phyloP scores from a whole-genome alignment of 2,888 invertebrate genomes.

The Prosapia bicincta region DNA sequence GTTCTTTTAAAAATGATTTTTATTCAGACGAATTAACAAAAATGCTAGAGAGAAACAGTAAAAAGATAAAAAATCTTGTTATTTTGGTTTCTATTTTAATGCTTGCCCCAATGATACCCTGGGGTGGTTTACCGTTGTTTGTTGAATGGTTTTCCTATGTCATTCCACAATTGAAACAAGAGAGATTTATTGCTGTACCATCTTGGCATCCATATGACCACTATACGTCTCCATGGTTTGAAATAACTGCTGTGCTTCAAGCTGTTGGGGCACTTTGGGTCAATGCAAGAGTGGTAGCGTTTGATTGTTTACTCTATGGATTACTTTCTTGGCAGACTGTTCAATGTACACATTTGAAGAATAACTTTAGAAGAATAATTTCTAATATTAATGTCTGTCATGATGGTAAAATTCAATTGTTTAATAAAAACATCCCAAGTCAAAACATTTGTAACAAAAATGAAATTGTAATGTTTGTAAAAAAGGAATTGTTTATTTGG shows the following conservation, averaged over 20 bases:
- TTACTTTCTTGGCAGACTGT: slow-evolving; percentile 6
- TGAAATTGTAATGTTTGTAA: neutral
- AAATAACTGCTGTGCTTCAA: slow-evolving; percentile 7
- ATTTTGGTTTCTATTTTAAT: slow-evolving; percentile 4
- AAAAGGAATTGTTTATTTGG: neutral
- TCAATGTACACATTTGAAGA: neutral
- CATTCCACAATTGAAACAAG: neutral
- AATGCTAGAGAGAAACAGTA: neutral
- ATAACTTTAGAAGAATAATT: neutral
- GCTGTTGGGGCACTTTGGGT: neutral
- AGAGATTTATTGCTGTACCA: slow-evolving; percentile 14
- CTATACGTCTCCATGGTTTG: neutral
- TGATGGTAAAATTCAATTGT: neutral
- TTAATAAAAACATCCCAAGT: no score
- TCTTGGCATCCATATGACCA: slow-evolving; percentile 10
- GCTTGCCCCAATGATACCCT: slow-evolving; percentile 16
- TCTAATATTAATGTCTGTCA: neutral
- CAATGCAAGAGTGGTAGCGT: slow-evolving; percentile 11
- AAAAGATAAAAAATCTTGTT: neutral
- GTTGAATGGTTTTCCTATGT: neutral
- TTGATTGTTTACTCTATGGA: slow-evolving; percentile 14
- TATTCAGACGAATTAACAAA: neutral
- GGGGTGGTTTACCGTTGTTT: slow-evolving; percentile 13
- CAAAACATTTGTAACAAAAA: no score
- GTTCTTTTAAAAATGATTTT: neutral